Base-by-base conservation (phyloP, 2,797 vertebrate genomes). In the Sebastes ruberrimus region DNA sequence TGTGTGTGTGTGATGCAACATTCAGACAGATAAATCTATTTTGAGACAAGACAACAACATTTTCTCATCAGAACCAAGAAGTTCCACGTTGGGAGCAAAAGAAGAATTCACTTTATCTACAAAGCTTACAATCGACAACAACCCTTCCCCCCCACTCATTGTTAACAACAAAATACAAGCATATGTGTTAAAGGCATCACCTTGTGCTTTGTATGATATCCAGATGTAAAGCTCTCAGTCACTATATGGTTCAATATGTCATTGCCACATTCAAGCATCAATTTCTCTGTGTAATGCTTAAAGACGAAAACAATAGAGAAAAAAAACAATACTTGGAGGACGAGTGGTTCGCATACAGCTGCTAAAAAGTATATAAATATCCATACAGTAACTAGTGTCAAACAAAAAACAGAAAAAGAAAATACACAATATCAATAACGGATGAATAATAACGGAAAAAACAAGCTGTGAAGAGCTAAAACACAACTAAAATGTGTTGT, bases 11-110 rank as follows among this genome's bases (percentile, higher is more conserved):
- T 78, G 81, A 86, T 87, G 85, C 78, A 91, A 90, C 78, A 87
- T 80, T 94, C 84, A 89, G 86, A 85, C 84, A 87, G 73, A 87
- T 84, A 83, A 59, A 90, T 87, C 85, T 89, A 88, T 90, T 90
- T 84, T 75, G 66, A 92, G 84, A 85, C 76, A 74, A 86, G 74
- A 81, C 81, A 89, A 80, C 80, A 89, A 79, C 60, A 69, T 84
- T 71, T 82, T 83, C 62, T 81, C 81, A 84, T 86, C 74, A 85
- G 78, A 86, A 90, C 79, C 64, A 75, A 86, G 76, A 85, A 82
- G 81, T 84, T 87, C 79, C 85, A 88, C 55, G 23, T 83, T 76
- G 61, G 62, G 28, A 80, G 70, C 67, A 86, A 90, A 79, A 53
- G 18, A 64, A 89, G 38, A 76, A 63, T 73, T 68, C 73, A 88